These are phyloP conservation scores for Eulemur rubriventer DNA, from an alignment of 2,797 vertebrate species.

Conservation along the genomic window DNA sequence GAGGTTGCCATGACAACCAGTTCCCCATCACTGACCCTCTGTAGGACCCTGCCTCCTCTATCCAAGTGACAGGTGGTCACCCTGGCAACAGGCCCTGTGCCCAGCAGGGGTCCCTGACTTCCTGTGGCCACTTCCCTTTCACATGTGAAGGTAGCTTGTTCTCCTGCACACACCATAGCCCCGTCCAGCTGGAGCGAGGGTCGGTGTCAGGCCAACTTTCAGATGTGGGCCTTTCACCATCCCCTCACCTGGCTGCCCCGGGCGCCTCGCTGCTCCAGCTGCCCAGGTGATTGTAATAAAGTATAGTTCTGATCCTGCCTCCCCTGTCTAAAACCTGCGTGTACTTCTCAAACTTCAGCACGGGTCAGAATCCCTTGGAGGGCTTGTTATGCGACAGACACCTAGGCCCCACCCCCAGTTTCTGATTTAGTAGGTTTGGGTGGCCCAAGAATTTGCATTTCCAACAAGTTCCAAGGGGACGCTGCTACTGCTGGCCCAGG, in stretches of 20 bases:
- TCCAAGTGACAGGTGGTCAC: constrained; percentile 61
- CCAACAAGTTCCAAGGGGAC: not conserved
- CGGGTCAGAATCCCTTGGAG: not conserved
- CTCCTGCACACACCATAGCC: not conserved
- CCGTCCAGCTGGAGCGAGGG: not conserved
- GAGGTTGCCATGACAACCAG: constrained; percentile 44
- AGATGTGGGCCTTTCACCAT: not conserved
- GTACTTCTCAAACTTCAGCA: not conserved
- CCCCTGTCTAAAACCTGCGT: not conserved
- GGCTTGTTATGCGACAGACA: not conserved
- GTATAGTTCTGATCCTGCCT: not conserved
- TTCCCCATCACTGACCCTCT: constrained; percentile 8
- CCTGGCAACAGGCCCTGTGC: constrained; percentile 22
- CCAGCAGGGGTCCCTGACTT: constrained; percentile 14
- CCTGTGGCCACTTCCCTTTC: not conserved
- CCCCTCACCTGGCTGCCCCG: not conserved
- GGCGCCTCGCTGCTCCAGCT: not conserved
- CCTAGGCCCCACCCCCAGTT: not conserved
- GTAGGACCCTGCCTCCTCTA: not conserved
- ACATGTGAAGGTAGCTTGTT: not conserved
- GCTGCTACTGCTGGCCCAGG: not conserved
- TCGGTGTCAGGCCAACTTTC: not conserved
- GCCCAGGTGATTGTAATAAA: not conserved
- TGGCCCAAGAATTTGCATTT: not conserved
- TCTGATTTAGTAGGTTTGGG: not conserved